Base-by-base conservation (phyloP, 2,888 invertebrate species). In the Pemphredon lugubris region DNA sequence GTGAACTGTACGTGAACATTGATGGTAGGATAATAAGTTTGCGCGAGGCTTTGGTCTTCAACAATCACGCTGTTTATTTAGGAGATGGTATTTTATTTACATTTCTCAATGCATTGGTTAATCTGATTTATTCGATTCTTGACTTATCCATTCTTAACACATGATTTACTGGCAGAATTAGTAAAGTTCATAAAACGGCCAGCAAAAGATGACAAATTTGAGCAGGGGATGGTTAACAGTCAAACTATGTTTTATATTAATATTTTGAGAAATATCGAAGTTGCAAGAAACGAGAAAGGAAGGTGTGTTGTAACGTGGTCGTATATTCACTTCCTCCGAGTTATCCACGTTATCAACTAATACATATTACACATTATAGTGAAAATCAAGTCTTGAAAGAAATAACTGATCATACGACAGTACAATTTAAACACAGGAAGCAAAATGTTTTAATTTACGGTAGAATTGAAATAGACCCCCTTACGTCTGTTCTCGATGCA, bases 1-100 rank as follows among this genome's bases (percentile, higher is more conserved):
- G 89, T 18, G 89, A 89, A 59, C 40, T 89, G 0, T 88, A 85
- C 71, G 65, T 88, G 1, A 57, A 79, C 11, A 74, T 89, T 5
- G 83, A 87, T 20, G 58, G 83, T 4, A 64, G 73, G 50, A 63
- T 86, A 44, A 53, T 86, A 18, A 50, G 75, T 20, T 69, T 89
- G 7, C 78, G 86, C 23, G 74, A 86, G 44, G 58, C 75, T 16
- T 75, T 89, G 32, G 72, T 83, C 7, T 18, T 60, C 16, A 80
- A 83, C 64, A 53, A 70, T 18, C 73, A 81, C 69, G 89, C 87
- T 16, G 55, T 83, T 64, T 73, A 77, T 58, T 51, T 87, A 6
- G 69, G 54, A 34, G 23, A 79, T 47, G 76, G 86, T 85, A 55
- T 73, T 14, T 1, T 9, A 26, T 53, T 20, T 23, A 23, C 34